Evolutionary conservation across 2,888 invertebrate genomes (phyloP).

Genomic region (Morpho achilles): DNA sequence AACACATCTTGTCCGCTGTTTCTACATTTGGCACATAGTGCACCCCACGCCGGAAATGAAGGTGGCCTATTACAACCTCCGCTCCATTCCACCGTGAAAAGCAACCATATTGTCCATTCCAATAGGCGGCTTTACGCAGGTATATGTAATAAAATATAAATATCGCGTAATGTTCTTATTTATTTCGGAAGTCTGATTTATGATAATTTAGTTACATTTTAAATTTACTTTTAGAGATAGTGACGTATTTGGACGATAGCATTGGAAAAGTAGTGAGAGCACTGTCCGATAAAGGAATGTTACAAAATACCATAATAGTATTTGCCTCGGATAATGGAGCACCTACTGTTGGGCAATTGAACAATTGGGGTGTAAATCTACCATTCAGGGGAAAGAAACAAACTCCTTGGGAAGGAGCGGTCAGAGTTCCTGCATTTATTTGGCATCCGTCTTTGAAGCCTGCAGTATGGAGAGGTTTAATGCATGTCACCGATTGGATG

Average conservation of each 20-base stretch:
- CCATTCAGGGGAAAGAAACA: slow-evolving; percentile 90
- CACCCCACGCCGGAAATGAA: slow-evolving; percentile 88
- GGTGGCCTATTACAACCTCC: slow-evolving; percentile 87
- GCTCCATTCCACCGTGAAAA: slow-evolving; percentile 81
- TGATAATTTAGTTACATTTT: neutral
- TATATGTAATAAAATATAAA: slow-evolving; percentile 38
- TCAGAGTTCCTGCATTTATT: slow-evolving; percentile 86
- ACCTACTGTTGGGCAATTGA: slow-evolving; percentile 85
- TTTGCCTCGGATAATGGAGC: slow-evolving; percentile 96
- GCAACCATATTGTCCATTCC: slow-evolving; percentile 84
- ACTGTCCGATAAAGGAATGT: slow-evolving; percentile 82
- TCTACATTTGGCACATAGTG: slow-evolving; percentile 88
- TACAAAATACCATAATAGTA: slow-evolving; percentile 90
- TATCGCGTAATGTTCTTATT: no score
- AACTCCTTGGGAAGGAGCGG: slow-evolving; percentile 91
- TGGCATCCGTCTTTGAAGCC: slow-evolving; percentile 82
- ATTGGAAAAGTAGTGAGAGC: slow-evolving; percentile 87
- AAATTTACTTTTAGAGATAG: slow-evolving; percentile 69
- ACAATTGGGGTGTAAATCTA: slow-evolving; percentile 88
- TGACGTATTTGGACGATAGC: slow-evolving; percentile 89
- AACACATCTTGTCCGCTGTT: slow-evolving; percentile 84
- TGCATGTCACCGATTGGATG: slow-evolving; percentile 91
- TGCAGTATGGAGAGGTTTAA: slow-evolving; percentile 78
- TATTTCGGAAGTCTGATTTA: neutral
- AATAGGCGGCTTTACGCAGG: slow-evolving; percentile 87